Base-by-base conservation (phyloP, 2,888 invertebrate species). In the Gandaritis pyraliata region DNA sequence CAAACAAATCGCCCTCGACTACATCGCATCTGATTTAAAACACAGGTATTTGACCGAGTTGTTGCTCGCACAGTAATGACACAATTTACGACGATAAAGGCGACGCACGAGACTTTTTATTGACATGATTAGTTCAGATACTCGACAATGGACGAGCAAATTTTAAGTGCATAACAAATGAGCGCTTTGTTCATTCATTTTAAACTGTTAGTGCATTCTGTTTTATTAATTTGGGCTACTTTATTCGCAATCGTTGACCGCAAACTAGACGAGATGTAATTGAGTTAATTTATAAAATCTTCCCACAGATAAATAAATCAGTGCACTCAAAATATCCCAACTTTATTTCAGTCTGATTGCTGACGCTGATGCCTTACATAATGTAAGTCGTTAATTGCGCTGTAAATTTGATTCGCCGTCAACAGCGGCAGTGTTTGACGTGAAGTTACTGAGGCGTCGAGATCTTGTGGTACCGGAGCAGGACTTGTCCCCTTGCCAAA, bases 1-100 rank as follows among this genome's bases (percentile, higher is more conserved):
- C 75, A 75, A 81, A 81, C 80, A 83, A 87, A 88, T 86, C 71
- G 79, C 76, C 72, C 72, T 75, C 74, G 73, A 81, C 78, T 74
- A 77, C 77, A 81, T 81, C 78, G 78, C 69, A 77, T 82, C 81
- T 86, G 83, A 87, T 87, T 88, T 85, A 80, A 83, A 86, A 80
- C 76, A 73, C 85, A 89, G 88, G 88, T 88, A 87, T 85, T 88
- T 88, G 88, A 87, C 88, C 88, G 87, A 80, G 73, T 79, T 77
- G 73, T 75, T 72, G 69, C 76, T 80, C 73, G 76, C 69, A 71
- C 74, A 76, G 78, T 84, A 85, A 89, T 83, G 80, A 83, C 71
- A 73, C 78, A 85, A 86, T 85, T 86, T 85, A 85, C 74, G 81
- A 80, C 75, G 74, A 75, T 79, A 80, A 74, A 78, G 69, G 75